A percentile compares a stretch with the other conserved stretches of the same genome.
Conservation (phyloP, 2,113 vertebrate species). For the Hippocampus abdominalis region DNA sequence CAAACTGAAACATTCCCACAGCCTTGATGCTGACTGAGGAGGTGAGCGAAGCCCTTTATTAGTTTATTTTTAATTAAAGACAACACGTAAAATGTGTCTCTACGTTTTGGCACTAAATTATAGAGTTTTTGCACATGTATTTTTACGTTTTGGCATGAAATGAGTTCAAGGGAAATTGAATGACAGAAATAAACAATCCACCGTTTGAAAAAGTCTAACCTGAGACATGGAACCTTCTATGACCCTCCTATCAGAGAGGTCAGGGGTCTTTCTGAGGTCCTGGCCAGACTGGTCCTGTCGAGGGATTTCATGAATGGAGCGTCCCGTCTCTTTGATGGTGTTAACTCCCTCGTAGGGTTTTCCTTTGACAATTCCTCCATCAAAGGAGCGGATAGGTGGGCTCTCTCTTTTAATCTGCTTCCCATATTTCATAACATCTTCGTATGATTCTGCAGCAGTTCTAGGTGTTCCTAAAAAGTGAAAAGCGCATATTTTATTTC, state of each 20-base stretch:
- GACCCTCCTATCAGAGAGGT: conserved; percentile 78
- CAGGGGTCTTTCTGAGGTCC: conserved; percentile 89
- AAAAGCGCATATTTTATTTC: neutral
- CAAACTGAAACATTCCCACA: too few species aligned
- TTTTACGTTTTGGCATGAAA: too few species aligned
- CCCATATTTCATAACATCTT: conserved; percentile 90
- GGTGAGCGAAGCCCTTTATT: too few species aligned
- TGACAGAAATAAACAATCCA: neutral
- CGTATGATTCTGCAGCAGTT: conserved; percentile 84
- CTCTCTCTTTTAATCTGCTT: conserved; percentile 96
- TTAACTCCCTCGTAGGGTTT: conserved; percentile 93
- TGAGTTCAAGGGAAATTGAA: too few species aligned
- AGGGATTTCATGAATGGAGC: conserved; percentile 98
- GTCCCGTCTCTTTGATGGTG: conserved; percentile 97
- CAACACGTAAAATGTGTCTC: too few species aligned
- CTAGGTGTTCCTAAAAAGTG: conserved; percentile 85
- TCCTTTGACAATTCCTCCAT: conserved; percentile 92
- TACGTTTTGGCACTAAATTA: too few species aligned
- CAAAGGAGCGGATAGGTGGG: conserved; percentile 87
- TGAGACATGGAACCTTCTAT: conserved; percentile 91
- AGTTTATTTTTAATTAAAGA: too few species aligned
- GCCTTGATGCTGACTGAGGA: too few species aligned
- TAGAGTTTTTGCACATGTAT: too few species aligned
- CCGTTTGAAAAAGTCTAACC: conserved; percentile 62
- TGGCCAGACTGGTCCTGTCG: conserved; percentile 84